Conservation (phyloP, 2,113 vertebrate genomes). For the Spea bombifrons region DNA sequence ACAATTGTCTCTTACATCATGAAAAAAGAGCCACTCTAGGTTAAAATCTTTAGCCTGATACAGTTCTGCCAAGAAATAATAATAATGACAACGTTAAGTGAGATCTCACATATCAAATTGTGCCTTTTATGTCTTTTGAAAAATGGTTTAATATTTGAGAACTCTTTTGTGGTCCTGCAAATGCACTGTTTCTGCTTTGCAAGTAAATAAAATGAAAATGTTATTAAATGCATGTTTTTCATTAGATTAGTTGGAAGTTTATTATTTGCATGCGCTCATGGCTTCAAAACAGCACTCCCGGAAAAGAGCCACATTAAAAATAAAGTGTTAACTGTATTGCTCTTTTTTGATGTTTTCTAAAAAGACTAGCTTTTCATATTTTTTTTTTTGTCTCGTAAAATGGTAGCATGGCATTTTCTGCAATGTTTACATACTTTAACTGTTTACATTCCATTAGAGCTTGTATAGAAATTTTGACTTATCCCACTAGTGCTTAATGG, state of each 20-base stretch:
- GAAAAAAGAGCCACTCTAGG: background rate
- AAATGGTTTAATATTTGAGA: constrained; percentile 37
- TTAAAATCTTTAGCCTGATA: background rate
- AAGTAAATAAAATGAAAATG: constrained; percentile 74
- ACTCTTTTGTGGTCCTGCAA: constrained; percentile 66
- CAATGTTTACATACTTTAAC: constrained; percentile 46
- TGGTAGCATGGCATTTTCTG: background rate
- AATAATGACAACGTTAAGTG: constrained; percentile 34
- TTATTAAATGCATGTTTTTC: constrained; percentile 69
- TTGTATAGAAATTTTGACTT: no score
- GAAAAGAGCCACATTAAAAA: constrained; percentile 9
- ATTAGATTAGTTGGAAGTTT: constrained; percentile 52
- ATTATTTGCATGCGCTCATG: constrained; percentile 36
- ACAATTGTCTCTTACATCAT: background rate
- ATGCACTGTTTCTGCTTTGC: constrained; percentile 60
- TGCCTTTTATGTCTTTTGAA: constrained; percentile 64
- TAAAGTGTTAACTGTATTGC: constrained; percentile 15
- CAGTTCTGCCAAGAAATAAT: constrained; percentile 49
- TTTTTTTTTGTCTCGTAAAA: background rate
- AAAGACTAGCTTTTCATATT: constrained; percentile 11
- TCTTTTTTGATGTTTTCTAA: constrained; percentile 16
- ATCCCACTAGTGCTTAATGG: no score
- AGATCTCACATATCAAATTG: constrained; percentile 60
- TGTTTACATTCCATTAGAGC: background rate
- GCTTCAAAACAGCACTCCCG: constrained; percentile 18